These are phyloP conservation scores for Kryptolebias marmoratus DNA, from an alignment of 2,113 vertebrate genomes.

Conservation along the genomic window DNA sequence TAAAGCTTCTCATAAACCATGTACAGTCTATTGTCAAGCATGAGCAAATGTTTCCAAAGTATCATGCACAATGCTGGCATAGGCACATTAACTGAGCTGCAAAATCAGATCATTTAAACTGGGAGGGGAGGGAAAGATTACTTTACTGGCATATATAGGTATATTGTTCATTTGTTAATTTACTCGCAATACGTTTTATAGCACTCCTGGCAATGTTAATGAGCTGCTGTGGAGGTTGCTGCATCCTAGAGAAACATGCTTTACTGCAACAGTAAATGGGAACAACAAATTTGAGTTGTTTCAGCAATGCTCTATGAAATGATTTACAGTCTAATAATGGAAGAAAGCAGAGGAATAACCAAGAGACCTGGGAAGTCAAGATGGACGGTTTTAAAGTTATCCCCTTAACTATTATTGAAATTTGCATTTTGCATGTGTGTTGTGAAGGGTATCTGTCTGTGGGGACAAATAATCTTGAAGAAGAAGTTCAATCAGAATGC, in stretches of 20 bases:
- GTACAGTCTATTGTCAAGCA: background rate
- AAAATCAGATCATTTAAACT: constrained; percentile 4
- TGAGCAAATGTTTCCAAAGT: background rate
- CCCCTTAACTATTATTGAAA: constrained; percentile 61
- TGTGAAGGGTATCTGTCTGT: constrained; percentile 40
- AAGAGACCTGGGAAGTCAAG: constrained; percentile 60
- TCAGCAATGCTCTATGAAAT: constrained; percentile 54
- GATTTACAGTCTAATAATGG: constrained; percentile 80
- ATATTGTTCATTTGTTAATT: constrained; percentile 36
- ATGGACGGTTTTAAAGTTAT: constrained; percentile 59
- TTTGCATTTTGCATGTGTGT: constrained; percentile 58
- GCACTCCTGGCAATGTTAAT: constrained; percentile 47
- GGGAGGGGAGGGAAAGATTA: constrained; percentile 5
- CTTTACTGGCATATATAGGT: constrained; percentile 6
- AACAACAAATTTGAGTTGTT: constrained; percentile 59
- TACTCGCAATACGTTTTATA: constrained; percentile 35
- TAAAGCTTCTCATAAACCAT: constrained; percentile 2
- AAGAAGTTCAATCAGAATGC: constrained; percentile 58
- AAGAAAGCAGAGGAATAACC: constrained; percentile 62
- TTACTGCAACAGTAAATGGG: constrained; percentile 59
- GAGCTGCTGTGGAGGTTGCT: constrained; percentile 43
- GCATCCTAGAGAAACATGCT: constrained; percentile 42
- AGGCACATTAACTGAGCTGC: background rate
- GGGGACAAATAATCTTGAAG: constrained; percentile 53
- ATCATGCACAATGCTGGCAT: background rate